Conservation (phyloP, 2,113 vertebrate species). For the Gallinago jamesoni region DNA sequence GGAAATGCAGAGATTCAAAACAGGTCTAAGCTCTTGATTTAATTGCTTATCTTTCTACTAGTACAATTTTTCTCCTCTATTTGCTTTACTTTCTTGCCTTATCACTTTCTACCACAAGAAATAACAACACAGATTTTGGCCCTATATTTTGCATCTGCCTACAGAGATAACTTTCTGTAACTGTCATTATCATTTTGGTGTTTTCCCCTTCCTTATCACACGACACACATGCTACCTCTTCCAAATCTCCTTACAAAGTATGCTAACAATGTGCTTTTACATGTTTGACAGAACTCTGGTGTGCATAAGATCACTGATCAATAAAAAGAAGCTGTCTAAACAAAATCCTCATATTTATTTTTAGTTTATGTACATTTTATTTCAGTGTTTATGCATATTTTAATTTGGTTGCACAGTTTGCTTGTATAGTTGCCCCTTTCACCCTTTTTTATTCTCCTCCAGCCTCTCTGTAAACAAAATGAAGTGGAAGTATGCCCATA, state of each 20-base stretch:
- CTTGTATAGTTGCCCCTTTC: not conserved
- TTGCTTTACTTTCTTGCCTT: slow-evolving; percentile 46
- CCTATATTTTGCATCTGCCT: slow-evolving; percentile 44
- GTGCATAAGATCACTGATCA: not conserved
- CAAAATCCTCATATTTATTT: not conserved
- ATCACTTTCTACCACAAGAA: slow-evolving; percentile 41
- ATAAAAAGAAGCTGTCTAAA: slow-evolving; percentile 18
- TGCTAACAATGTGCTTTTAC: slow-evolving; percentile 28
- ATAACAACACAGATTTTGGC: slow-evolving; percentile 36
- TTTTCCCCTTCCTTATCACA: slow-evolving; percentile 55
- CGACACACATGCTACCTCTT: not conserved
- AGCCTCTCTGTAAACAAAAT: not conserved
- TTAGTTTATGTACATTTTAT: not conserved
- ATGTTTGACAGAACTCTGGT: not conserved
- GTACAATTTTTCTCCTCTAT: not conserved
- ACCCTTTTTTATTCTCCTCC: not conserved
- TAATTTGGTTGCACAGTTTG: not conserved
- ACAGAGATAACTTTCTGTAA: slow-evolving; percentile 48
- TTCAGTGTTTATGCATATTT: not conserved
- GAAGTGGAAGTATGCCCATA: not conserved
- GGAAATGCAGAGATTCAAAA: slow-evolving; percentile 6
- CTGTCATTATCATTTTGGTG: slow-evolving; percentile 45
- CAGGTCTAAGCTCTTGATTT: slow-evolving; percentile 26
- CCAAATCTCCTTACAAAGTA: slow-evolving; percentile 46
- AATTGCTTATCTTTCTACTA: slow-evolving; percentile 23